A percentile compares a stretch with the other conserved stretches of the same genome.
Conservation (phyloP, 2,888 invertebrate species). For the Tetrapedia diversipes region DNA sequence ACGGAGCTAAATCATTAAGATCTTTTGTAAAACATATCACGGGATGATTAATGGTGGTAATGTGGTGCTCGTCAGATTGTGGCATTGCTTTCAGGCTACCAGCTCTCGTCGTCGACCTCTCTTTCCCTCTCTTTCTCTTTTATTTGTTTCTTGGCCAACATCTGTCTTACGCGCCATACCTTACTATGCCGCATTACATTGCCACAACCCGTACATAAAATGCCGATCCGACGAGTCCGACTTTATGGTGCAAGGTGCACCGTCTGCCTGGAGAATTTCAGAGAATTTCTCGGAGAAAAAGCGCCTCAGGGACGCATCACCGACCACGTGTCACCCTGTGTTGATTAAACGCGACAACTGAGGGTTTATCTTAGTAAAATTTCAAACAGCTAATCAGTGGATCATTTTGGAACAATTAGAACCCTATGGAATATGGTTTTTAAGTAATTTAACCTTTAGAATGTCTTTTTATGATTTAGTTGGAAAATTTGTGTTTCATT, state of each 20-base stretch:
- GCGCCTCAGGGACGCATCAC: slow-evolving; percentile 57
- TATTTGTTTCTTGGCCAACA: slow-evolving; percentile 70
- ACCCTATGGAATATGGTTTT: too few relatives aligned
- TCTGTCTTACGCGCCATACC: slow-evolving; percentile 72
- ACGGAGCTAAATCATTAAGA: slow-evolving; percentile 17
- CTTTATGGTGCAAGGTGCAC: slow-evolving; percentile 74
- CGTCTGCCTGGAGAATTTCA: slow-evolving; percentile 68
- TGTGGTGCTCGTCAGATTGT: slow-evolving; percentile 38
- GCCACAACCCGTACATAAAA: slow-evolving; percentile 63
- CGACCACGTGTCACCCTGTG: slow-evolving; percentile 20
- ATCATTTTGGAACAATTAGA: too few relatives aligned
- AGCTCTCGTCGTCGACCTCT: slow-evolving; percentile 49
- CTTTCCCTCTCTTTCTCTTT: slow-evolving; percentile 50
- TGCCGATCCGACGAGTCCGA: slow-evolving; percentile 66
- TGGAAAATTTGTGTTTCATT: too few relatives aligned
- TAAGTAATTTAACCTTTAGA: too few relatives aligned
- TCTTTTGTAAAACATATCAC: slow-evolving; percentile 15
- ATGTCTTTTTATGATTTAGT: too few relatives aligned
- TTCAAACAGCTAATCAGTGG: too few relatives aligned
- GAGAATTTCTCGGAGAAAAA: slow-evolving; percentile 72
- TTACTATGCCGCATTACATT: slow-evolving; percentile 63
- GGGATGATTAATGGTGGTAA: slow-evolving; percentile 56
- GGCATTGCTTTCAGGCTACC: slow-evolving; percentile 55
- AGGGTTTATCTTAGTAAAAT: not conserved
- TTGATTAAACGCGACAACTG: not conserved